A percentile compares a stretch with the other conserved stretches of the same genome.
These are phyloP conservation scores for Paramormyrops hopkinsi DNA, from an alignment of 2,797 vertebrate genomes.

Conservation along the genomic window DNA sequence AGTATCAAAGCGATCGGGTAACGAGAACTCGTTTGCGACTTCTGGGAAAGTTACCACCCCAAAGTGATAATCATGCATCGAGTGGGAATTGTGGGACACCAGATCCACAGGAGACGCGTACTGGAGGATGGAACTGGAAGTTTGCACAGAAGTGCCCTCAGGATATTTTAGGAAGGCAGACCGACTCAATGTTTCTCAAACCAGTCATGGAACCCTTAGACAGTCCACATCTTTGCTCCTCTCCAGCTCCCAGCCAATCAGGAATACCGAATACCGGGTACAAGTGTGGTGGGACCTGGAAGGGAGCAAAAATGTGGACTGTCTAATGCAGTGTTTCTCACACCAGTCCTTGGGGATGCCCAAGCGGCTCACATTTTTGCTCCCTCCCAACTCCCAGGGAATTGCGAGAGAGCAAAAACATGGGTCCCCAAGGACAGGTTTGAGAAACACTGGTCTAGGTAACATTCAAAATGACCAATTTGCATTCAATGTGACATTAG, in stretches of 20 bases:
- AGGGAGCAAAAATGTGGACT: neutral
- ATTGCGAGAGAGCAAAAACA: neutral
- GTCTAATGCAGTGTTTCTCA: no score
- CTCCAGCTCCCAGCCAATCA: neutral
- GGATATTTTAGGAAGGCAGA: slow-evolving; percentile 6
- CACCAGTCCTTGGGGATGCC: no score
- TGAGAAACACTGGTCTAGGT: neutral
- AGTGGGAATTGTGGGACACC: neutral
- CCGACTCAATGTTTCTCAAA: neutral
- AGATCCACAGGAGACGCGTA: neutral
- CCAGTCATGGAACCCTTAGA: neutral
- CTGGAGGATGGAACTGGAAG: neutral
- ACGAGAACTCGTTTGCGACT: slow-evolving; percentile 33
- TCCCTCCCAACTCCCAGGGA: neutral
- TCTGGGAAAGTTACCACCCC: neutral
- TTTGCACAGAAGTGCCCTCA: neutral
- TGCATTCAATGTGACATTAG: neutral
- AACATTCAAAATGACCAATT: neutral
- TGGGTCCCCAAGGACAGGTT: neutral
- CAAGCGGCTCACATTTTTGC: neutral
- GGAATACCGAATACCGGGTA: neutral
- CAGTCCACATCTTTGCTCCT: neutral
- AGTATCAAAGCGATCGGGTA: slow-evolving; percentile 28
- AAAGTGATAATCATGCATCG: neutral
- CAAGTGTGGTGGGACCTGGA: neutral